These are phyloP conservation scores for Pogonomyrmex barbatus DNA, from an alignment of 1,140 invertebrate species.

Conservation along the genomic window DNA sequence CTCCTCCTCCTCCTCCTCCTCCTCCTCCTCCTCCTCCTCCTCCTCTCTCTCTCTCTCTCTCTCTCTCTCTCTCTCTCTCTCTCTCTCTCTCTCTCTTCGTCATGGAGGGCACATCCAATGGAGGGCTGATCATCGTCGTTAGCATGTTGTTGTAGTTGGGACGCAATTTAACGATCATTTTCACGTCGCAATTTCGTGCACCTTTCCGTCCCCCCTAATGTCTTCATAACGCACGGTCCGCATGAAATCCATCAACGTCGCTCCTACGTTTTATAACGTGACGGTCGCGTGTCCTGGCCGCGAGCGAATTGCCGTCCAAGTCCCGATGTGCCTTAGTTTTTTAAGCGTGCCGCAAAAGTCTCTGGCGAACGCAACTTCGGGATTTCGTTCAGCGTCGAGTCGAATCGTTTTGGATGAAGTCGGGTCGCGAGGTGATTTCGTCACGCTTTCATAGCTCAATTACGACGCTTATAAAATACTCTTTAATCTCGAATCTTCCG, in stretches of 20 bases:
- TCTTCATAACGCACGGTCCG: conserved; percentile 60
- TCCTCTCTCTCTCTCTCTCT: background rate
- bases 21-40: too few species aligned
- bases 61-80: background rate
- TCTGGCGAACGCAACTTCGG: conserved; percentile 12
- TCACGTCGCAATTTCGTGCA: conserved; percentile 67
- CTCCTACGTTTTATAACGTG: conserved; percentile 62
- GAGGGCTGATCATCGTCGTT: conserved; percentile 63
- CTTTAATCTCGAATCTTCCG: conserved; percentile 30
- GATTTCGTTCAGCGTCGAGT: conserved; percentile 17
- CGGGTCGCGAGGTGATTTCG: conserved; percentile 39
- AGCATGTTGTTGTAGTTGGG: conserved; percentile 60
- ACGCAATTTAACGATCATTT: conserved; percentile 67
- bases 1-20: too few species aligned
- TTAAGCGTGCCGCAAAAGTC: conserved; percentile 31
- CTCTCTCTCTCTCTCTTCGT: conserved; percentile 13
- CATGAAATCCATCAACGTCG: conserved; percentile 56
- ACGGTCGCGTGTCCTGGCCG: conserved; percentile 46
- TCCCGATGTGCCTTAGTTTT: conserved; percentile 37
- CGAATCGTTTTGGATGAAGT: conserved; percentile 5
- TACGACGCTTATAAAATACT: conserved; percentile 28
- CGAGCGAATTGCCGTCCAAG: conserved; percentile 31
- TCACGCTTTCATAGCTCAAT: conserved; percentile 56
- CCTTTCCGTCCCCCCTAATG: conserved; percentile 58
- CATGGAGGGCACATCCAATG: conserved; percentile 15